A percentile compares a stretch with the other conserved stretches of the same genome.
Evolutionary conservation across 92 coral and sea anemone species (phyloP).

Genomic region (Palythoa caribaeorum): DNA sequence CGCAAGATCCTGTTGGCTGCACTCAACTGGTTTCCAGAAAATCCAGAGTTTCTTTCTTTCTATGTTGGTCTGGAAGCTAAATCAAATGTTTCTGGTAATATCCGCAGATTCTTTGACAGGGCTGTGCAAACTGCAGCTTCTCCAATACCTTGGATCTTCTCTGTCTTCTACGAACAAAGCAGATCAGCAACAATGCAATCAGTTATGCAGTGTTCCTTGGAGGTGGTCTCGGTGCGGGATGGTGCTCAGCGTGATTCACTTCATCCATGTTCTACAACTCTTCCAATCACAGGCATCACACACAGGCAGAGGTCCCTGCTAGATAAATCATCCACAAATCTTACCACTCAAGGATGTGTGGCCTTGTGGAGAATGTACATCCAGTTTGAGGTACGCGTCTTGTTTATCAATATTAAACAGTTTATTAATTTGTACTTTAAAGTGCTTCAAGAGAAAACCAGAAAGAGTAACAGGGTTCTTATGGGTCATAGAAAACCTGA

Average conservation of each 20-base stretch:
- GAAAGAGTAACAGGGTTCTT: too few species aligned
- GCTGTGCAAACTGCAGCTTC: constrained; percentile 65
- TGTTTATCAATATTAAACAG: background rate
- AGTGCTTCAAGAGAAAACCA: too few species aligned
- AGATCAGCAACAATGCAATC: constrained; percentile 70
- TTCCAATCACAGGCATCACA: constrained; percentile 82
- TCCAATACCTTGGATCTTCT: constrained; percentile 89
- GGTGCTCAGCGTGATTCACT: background rate
- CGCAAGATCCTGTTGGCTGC: constrained; percentile 56
- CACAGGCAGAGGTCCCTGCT: constrained; percentile 91
- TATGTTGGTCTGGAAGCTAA: constrained; percentile 78
- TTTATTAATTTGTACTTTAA: background rate
- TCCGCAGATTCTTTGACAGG: constrained; percentile 89
- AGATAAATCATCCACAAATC: constrained; percentile 82
- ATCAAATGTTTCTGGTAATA: constrained; percentile 82
- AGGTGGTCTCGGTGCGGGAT: background rate
- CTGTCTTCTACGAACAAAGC: constrained; percentile 77
- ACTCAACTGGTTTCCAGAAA: constrained; percentile 75
- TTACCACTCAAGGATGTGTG: constrained; percentile 82
- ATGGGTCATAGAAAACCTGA: too few species aligned
- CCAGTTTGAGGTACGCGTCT: constrained; percentile 80
- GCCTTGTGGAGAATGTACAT: constrained; percentile 96
- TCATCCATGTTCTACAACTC: constrained; percentile 60
- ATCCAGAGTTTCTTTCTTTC: constrained; percentile 77
- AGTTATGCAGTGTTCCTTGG: constrained; percentile 65